These are phyloP conservation scores for Ceratosolen solmsi DNA, from an alignment of 1,140 invertebrate species.

Conservation along the genomic window DNA sequence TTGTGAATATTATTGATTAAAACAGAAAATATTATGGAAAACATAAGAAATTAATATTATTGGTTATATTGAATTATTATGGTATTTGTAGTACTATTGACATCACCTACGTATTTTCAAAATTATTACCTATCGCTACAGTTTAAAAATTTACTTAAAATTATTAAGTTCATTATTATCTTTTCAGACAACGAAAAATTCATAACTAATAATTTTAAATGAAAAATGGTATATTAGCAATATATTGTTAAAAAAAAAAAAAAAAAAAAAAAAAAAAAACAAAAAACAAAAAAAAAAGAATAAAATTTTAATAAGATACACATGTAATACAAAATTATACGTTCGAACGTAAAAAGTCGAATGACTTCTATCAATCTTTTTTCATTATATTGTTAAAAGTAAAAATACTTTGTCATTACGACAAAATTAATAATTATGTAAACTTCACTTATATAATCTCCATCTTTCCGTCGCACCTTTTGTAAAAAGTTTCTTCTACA, in stretches of 20 bases:
- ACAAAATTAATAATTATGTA: background rate
- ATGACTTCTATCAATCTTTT: too few species aligned
- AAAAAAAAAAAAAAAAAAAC: too few species aligned
- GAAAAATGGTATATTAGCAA: background rate
- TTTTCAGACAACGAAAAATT: background rate
- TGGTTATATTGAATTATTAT: background rate
- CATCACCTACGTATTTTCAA: background rate
- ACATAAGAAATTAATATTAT: background rate
- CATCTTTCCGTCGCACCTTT: slow-evolving; percentile 35
- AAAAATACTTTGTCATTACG: background rate
- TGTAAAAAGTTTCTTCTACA: slow-evolving; percentile 51
- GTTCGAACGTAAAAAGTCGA: too few species aligned
- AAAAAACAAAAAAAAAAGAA: too few species aligned
- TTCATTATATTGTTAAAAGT: too few species aligned
- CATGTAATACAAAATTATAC: too few species aligned
- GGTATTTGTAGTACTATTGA: background rate
- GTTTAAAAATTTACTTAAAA: background rate
- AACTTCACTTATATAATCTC: slow-evolving; percentile 1
- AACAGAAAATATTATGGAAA: background rate
- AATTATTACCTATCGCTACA: background rate
- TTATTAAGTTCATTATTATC: background rate
- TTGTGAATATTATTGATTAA: background rate
- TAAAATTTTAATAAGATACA: too few species aligned
- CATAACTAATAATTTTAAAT: background rate
- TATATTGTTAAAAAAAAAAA: background rate